Conservation (phyloP, 2,888 invertebrate genomes). For the Cheilosia soror region DNA sequence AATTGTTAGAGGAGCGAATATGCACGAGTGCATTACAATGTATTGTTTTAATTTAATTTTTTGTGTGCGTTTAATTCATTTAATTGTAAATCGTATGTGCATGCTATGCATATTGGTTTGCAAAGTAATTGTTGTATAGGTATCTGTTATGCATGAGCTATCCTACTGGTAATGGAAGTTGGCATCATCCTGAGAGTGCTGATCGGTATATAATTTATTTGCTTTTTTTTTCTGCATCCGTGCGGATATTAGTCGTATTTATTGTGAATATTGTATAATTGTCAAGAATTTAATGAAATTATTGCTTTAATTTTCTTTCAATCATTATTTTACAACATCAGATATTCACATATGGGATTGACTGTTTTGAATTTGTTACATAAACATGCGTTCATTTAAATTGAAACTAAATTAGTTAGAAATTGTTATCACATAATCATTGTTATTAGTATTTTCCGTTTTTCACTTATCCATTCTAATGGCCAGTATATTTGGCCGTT, state of each 20-base stretch:
- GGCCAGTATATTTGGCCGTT: no score
- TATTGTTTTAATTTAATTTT: conserved; percentile 28
- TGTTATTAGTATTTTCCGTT: no score
- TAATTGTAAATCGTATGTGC: neutral
- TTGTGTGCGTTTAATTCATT: conserved; percentile 25
- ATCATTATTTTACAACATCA: no score
- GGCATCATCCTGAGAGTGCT: neutral
- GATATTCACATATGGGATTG: no score
- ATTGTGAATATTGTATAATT: neutral
- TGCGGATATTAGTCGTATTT: neutral
- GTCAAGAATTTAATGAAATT: neutral
- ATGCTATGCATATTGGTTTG: neutral
- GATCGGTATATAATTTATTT: neutral
- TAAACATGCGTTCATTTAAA: no score
- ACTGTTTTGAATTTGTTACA: no score
- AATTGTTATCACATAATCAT: no score
- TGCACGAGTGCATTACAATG: no score
- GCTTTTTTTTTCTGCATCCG: neutral
- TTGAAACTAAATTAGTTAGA: no score
- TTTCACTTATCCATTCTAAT: no score
- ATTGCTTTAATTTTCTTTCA: no score
- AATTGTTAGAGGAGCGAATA: no score
- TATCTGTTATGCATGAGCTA: neutral
- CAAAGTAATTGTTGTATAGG: conserved; percentile 23
- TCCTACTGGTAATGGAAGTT: neutral